phyloP scores from a whole-genome alignment of 1,140 invertebrate species.

The Eurosta solidaginis region DNA sequence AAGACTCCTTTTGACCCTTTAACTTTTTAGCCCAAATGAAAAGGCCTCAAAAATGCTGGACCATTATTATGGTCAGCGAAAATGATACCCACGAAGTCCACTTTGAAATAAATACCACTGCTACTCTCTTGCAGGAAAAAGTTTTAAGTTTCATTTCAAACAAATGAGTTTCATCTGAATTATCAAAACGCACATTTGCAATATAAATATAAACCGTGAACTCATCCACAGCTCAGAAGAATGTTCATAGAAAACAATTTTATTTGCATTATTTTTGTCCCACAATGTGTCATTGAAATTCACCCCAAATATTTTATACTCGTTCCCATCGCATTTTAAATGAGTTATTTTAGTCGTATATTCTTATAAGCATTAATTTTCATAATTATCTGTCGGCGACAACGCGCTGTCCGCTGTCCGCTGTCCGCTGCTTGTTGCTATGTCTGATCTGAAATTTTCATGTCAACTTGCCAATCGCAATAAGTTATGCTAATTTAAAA shows the following conservation, averaged over 20 bases:
- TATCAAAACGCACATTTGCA: background rate
- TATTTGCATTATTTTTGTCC: slow-evolving; percentile 29
- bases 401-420: background rate
- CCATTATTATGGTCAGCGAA: too few species aligned
- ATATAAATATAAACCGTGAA: background rate
- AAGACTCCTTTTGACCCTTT: too few species aligned
- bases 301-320: background rate
- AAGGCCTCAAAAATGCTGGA: too few species aligned
- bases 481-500: slow-evolving; percentile 11
- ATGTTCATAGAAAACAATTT: background rate
- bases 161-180: background rate
- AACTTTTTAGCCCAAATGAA: too few species aligned
- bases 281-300: slow-evolving; percentile 10
- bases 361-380: slow-evolving; percentile 18
- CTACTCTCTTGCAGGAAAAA: too few species aligned
- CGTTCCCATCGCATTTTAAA: slow-evolving; percentile 23
- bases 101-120: too few species aligned
- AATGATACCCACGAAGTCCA: too few species aligned
- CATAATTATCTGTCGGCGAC: slow-evolving; percentile 24
- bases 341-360: slow-evolving; percentile 7
- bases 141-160: too few species aligned
- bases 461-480: slow-evolving; percentile 17
- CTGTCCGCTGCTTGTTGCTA: background rate
- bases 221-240: background rate
- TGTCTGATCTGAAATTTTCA: background rate